phyloP scores from a whole-genome alignment of 2,888 invertebrate genomes.

The Amphimallon solstitiale region DNA sequence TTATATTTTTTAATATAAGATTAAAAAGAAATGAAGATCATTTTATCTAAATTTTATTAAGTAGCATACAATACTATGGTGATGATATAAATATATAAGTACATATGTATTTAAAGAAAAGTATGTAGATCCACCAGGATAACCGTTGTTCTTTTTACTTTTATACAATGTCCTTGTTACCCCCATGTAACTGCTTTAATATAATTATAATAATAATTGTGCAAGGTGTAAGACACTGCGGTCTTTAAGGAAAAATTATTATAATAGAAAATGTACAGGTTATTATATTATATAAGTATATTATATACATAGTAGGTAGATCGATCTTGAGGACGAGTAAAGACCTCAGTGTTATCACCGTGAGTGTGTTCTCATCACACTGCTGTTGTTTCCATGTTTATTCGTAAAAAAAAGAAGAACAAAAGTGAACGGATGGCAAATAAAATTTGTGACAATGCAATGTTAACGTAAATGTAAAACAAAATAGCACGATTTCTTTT shows the following conservation, averaged over 20 bases:
- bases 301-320: constrained; percentile 20
- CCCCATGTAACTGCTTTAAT: constrained; percentile 39
- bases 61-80: no score
- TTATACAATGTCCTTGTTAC: constrained; percentile 40
- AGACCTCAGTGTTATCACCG: constrained; percentile 25
- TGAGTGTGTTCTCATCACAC: constrained; percentile 33
- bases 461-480: constrained; percentile 51
- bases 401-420: constrained; percentile 35
- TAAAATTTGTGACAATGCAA: constrained; percentile 57
- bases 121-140: background rate
- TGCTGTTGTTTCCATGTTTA: constrained; percentile 48
- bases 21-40: constrained; percentile 14
- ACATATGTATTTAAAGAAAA: background rate
- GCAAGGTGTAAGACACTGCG: constrained; percentile 34
- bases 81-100: constrained; percentile 4
- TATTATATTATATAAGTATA: constrained; percentile 15
- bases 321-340: constrained; percentile 25
- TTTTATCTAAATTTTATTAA: constrained; percentile 29
- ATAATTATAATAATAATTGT: constrained; percentile 38
- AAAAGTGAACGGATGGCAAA: constrained; percentile 39
- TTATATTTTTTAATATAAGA: constrained; percentile 1
- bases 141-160: constrained; percentile 30
- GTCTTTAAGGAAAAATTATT: constrained; percentile 26
- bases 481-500: constrained; percentile 19
- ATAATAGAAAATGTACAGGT: constrained; percentile 33